Conservation (phyloP, 2,113 vertebrate species). For the Anarhynchus alexandrinus region DNA sequence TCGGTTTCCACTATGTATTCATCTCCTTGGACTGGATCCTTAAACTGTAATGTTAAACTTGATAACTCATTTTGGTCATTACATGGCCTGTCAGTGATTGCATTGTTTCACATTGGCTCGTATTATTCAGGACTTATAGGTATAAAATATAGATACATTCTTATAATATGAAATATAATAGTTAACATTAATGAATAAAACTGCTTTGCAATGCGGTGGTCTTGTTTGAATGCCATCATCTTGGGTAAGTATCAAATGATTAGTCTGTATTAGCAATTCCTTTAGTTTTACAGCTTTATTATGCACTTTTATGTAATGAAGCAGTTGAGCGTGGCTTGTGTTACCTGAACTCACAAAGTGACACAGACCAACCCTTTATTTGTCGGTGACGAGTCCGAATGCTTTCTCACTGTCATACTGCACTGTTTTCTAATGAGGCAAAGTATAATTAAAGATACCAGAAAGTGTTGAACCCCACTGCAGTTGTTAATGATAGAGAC, state of each 20-base stretch:
- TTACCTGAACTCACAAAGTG: not conserved
- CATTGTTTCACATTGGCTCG: not conserved
- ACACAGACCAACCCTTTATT: not conserved
- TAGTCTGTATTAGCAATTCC: not conserved
- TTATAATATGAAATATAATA: not conserved
- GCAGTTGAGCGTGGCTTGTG: not conserved
- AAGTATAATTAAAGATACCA: not conserved
- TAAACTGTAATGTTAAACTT: not conserved
- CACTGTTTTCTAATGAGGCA: not conserved
- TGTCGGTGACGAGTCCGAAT: not conserved
- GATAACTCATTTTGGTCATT: not conserved
- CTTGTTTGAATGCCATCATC: not conserved
- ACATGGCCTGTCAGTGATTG: not conserved
- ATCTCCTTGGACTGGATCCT: not conserved
- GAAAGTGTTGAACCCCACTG: not conserved
- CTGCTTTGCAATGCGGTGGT: not conserved
- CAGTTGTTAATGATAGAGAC: not conserved
- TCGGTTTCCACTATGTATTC: not conserved
- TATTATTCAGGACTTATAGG: not conserved
- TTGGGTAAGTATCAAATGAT: not conserved
- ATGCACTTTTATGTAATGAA: not conserved
- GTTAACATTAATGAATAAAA: not conserved
- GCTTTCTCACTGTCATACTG: not conserved
- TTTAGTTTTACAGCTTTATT: conserved; percentile 18
- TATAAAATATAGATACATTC: not conserved